Evolutionary conservation across 2,888 invertebrate species (phyloP), one percentile per base, ranked within the genome.

Genomic region (Zygothrica quintamaculata): DNA sequence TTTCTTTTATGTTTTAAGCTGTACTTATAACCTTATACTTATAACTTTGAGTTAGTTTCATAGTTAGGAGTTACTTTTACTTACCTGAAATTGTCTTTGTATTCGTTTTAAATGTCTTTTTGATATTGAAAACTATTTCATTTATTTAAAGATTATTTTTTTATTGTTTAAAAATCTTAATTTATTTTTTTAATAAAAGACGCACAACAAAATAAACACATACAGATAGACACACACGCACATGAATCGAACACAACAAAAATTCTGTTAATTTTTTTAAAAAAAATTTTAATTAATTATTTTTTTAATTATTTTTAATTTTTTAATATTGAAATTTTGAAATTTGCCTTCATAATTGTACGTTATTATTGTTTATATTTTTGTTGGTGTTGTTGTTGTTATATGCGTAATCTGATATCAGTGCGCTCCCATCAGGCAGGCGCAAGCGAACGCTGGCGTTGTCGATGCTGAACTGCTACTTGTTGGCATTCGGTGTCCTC

Each of bases 401-500:
- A n/a, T 5, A 34, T n/a, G 7, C 36, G 39, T 16, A 15, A 15
- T 55, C 31, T 31, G 31, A 48, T 59, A 42, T 43, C 51, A 61
- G 59, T 70, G 61, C 60, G 74, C 73, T 67, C 36, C 55, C 44
- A 50, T 51, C 46, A 51, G 56, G 53, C 52, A 52, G 61, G 67
- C 72, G 70, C 79, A 81, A 78, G 72, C 76, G 85, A 66, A 85
- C 85, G 77, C 79, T 78, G 72, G 65, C 78, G 77, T 72, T 75
- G 74, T 85, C 81, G 84, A 81, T 82, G 81, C 86, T 79, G 70
- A 79, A 81, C 75, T 81, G 81, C 81, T 81, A 81, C 81, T 85
- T 81, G 81, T 81, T 81, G 81, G 81, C 84, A 78, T 85, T 68
- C 70, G 59, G 46, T 50, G 60, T 66, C 71, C 77, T 67, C 80